Base-by-base conservation (phyloP, 2,888 invertebrate genomes). In the Carabus problematicus region DNA sequence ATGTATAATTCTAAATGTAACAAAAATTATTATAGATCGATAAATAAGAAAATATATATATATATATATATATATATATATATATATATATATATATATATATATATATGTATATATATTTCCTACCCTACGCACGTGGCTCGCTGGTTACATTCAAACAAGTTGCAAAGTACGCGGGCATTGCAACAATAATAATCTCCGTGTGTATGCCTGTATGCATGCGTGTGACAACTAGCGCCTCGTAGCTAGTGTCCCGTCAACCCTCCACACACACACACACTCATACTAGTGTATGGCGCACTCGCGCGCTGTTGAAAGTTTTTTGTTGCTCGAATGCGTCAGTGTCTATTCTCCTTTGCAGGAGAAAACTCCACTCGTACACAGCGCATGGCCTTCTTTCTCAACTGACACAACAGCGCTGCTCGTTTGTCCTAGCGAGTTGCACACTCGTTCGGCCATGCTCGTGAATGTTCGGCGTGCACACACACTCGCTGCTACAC, bases 381-480 rank as follows among this genome's bases (percentile, higher is more conserved):
- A 79, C 80, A 56, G 75, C 75, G 76, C 76, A 76, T 80, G 80
- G 80, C 80, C 80, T 81, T 80, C 79, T 80, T 81, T 80, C 76
- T 40, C 29, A 74, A 73, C 72, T 56, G 67, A 72, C 70, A 68
- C 73, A 73, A 73, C 45, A 58, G 67, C 73, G 69, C 47, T 54
- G 58, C 66, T 60, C 63, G 52, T 47, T 40, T 39, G 58, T 56
- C 4, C 52, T 52, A n/a, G 14, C 16, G 9, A 16, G 52, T 16
- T 9, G 6, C 14, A 59, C 60, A 56, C 52, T 62, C 59, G 70
- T 66, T 56, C 49, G 62, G 62, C 45, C 45, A 52, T 14, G 64
- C 18, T 45, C 60, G 43, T 54, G 54, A 60, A 64, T 72, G 70
- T 55, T 19, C 45, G 70, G 45, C 16, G 43, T 64, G 66, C 60